Base-by-base conservation (phyloP, 1,140 invertebrate genomes). In the Oscheius sp. region DNA sequence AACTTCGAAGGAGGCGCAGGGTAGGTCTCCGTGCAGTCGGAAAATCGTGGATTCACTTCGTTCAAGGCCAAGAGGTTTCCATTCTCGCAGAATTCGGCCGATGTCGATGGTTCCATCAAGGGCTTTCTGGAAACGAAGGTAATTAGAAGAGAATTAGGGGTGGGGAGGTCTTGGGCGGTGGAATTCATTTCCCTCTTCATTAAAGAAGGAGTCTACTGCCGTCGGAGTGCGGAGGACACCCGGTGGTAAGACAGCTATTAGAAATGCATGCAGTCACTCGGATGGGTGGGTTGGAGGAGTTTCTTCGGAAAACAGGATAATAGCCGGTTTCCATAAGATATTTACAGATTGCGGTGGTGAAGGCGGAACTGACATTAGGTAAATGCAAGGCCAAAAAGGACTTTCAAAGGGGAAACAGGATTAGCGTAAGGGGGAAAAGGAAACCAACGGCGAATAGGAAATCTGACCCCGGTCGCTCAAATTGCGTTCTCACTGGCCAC, bases 51-150 rank as follows among this genome's bases (percentile, higher is more conserved):
- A 7, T 7, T 4, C 23, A 23, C 23, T 55, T 55, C 49, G 23
- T 15, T 4, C 49, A 55, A 23, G n/a, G 10, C n/a, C 10, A 42
- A n/a, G 23, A 55, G 7, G 49, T 7, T 55, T 23, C 49, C 49
- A 23, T 55, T 55, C 23, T 55, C 49, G 28, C 49, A 55, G 49
- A 55, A 55, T 55, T 55, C 49, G 4, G 49, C 49, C 15, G 49
- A 55, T 4, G 49, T 55, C 7, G 49, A 55, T 55, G 49, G 49
- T 26, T 55, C 49, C 49, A 55, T 55, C 49, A 55, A 26, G 4
- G 49, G 49, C 7, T 26, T 15, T 23, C 49, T 55, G 49, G 7
- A 55, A 23, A 26, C 7, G n/a, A 42, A 42, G 10, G 38, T 42
- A n/a, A 42, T n/a, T 42, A 10, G 10, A 10, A n/a, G 38, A 42